These are phyloP conservation scores for Dynastes maya DNA, from an alignment of 2,888 invertebrate species.

Conservation along the genomic window DNA sequence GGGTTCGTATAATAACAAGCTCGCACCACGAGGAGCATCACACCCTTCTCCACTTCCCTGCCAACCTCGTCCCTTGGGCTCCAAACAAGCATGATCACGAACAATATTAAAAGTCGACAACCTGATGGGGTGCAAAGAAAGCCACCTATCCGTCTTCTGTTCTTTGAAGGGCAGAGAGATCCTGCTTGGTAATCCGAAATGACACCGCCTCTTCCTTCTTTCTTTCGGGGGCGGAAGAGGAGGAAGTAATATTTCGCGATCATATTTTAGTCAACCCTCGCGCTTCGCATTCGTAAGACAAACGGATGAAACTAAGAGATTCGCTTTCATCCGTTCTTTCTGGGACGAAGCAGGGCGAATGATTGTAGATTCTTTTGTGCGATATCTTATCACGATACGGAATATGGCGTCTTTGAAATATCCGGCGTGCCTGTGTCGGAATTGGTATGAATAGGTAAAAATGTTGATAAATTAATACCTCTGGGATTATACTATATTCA, in stretches of 20 bases:
- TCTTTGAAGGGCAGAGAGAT: not conserved
- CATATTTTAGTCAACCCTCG: constrained; percentile 12
- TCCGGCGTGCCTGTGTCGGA: too few relatives aligned
- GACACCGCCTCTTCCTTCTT: not conserved
- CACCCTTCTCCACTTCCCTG: not conserved
- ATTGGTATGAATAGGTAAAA: too few relatives aligned
- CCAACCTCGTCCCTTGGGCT: not conserved
- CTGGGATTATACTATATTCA: too few relatives aligned
- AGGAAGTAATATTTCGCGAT: constrained; percentile 4
- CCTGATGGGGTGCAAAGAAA: not conserved
- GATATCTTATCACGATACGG: too few relatives aligned
- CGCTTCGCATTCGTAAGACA: not conserved
- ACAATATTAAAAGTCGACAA: constrained; percentile 29
- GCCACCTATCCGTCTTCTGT: constrained; percentile 4
- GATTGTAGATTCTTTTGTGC: too few relatives aligned
- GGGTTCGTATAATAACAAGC: constrained; percentile 5
- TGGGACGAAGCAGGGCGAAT: too few relatives aligned
- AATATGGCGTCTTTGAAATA: too few relatives aligned
- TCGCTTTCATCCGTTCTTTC: too few relatives aligned
- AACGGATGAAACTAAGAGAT: constrained; percentile 3
- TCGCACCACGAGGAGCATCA: not conserved
- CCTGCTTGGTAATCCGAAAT: constrained; percentile 3
- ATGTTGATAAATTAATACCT: too few relatives aligned
- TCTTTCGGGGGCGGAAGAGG: not conserved
- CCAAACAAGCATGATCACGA: constrained; percentile 16